phyloP scores from a whole-genome alignment of 2,797 vertebrate species.

The Nyctalus aviator region DNA sequence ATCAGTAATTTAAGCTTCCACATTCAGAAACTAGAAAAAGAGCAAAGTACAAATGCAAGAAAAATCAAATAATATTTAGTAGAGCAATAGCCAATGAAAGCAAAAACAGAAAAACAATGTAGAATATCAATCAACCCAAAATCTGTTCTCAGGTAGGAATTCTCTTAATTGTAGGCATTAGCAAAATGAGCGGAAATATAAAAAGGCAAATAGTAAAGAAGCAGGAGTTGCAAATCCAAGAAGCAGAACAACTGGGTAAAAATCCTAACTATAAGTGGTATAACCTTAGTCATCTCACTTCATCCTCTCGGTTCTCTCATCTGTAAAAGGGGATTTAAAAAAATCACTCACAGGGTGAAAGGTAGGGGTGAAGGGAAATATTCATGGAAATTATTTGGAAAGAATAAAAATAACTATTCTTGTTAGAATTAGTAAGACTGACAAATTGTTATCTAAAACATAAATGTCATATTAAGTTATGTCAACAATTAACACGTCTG shows the following conservation, averaged over 20 bases:
- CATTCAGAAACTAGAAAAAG: slow-evolving; percentile 39
- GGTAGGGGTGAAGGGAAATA: background rate
- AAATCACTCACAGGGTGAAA: background rate
- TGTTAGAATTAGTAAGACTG: background rate
- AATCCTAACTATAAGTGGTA: background rate
- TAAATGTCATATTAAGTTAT: background rate
- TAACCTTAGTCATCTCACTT: background rate
- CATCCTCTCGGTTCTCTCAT: background rate
- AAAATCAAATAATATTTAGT: background rate
- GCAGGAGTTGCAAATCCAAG: background rate
- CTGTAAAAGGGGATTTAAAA: background rate
- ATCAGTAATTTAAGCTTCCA: background rate
- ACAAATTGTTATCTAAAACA: background rate
- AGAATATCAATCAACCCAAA: slow-evolving; percentile 7
- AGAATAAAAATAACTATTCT: slow-evolving; percentile 25
- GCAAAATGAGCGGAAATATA: background rate
- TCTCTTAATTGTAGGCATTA: background rate
- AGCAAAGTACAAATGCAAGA: slow-evolving; percentile 21
- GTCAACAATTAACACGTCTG: background rate
- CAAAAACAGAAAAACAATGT: background rate
- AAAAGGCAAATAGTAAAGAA: background rate
- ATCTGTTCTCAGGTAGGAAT: background rate
- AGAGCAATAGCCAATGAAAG: background rate
- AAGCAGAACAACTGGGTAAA: background rate
- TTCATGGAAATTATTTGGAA: background rate